Evolutionary conservation across 1,140 invertebrate species (phyloP), one percentile per base, ranked within the genome.

Genomic region (Orchesella cincta): DNA sequence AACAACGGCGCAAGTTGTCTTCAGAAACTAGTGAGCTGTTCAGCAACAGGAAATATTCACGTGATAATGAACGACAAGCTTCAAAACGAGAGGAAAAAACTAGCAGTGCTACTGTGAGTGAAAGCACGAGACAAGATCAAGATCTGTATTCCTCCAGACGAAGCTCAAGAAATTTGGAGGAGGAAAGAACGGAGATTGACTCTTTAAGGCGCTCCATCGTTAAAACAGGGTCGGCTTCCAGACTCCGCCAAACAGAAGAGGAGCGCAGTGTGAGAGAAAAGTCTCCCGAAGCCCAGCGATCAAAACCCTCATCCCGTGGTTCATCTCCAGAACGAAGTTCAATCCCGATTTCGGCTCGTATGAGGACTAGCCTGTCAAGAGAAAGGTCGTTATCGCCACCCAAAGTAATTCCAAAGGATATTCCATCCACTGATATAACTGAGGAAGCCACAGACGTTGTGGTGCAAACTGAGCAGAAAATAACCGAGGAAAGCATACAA

Each of bases 1-100:
- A 57, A 36, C 26, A 31, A 12, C 14, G 33, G 20, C 39, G 75
- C 16, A 76, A 76, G 34, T 35, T 73, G 3, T 71, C 62, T 18
- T 23, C 70, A 0, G 70, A 77, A 54, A 73, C 70, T 1, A 57
- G 33, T 23, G 70, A 77, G 54, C 39, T 77, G 26, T 34, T 77
- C 16, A 73, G 67, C 70, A 77, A 70, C 1, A 1, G 76, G 23
- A 77, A 36, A 26, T 77, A 62, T n/a, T 34, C 71, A 12, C 39
- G 76, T 18, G 71, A 73, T 28, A 3, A 8, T 31, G 29, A 31
- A 34, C 8, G 67, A 12, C 57, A 64, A 29, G 57, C 39, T 8
- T 5, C 52, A 57, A n/a, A 23, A 14, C 5, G 23, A 29, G 26
- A 8, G 12, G 31, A 67, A 67, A 67, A 29, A 67, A 23, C 3